Percentiles rank a stretch among this genome's conserved stretches.
Evolutionary conservation across 2,797 vertebrate species (phyloP).

Genomic region (Crenichthys baileyi): DNA sequence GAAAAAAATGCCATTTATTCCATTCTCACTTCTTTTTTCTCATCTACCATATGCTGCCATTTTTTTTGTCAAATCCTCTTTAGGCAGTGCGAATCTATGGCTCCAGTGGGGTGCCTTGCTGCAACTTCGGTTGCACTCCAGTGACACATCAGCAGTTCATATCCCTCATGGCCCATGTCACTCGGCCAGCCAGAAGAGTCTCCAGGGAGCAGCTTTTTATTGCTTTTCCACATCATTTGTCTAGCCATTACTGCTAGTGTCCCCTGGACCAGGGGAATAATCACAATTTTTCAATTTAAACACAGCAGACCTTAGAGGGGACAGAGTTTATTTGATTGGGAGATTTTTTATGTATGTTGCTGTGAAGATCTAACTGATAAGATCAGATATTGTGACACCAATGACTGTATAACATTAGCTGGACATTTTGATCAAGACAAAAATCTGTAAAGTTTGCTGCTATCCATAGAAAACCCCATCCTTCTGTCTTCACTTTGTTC

Average conservation of each 20-base stretch:
- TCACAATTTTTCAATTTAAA: constrained; percentile 79
- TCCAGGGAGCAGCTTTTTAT: constrained; percentile 74
- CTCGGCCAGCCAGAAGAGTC: constrained; percentile 69
- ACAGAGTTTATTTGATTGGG: constrained; percentile 42
- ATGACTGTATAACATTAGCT: constrained; percentile 38
- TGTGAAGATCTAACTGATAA: constrained; percentile 53
- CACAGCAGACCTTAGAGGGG: constrained; percentile 47
- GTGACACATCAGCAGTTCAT: constrained; percentile 57
- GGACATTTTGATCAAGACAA: constrained; percentile 18
- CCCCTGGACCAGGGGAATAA: constrained; percentile 68
- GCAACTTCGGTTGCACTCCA: constrained; percentile 59
- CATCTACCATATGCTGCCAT: constrained; percentile 88
- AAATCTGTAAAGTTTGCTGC: neutral
- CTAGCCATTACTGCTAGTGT: constrained; percentile 74
- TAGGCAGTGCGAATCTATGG: constrained; percentile 73
- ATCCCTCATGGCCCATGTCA: constrained; percentile 73
- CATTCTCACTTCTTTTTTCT: constrained; percentile 67
- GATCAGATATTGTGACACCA: constrained; percentile 51
- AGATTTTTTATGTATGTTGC: constrained; percentile 50
- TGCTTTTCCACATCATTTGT: constrained; percentile 81
- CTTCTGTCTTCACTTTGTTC: neutral
- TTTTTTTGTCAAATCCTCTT: constrained; percentile 85
- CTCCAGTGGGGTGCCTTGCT: constrained; percentile 64
- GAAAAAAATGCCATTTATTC: constrained; percentile 80
- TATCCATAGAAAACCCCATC: neutral